Evolutionary conservation across 2,797 vertebrate species (phyloP).

Genomic region (Sitta carolinensis): DNA sequence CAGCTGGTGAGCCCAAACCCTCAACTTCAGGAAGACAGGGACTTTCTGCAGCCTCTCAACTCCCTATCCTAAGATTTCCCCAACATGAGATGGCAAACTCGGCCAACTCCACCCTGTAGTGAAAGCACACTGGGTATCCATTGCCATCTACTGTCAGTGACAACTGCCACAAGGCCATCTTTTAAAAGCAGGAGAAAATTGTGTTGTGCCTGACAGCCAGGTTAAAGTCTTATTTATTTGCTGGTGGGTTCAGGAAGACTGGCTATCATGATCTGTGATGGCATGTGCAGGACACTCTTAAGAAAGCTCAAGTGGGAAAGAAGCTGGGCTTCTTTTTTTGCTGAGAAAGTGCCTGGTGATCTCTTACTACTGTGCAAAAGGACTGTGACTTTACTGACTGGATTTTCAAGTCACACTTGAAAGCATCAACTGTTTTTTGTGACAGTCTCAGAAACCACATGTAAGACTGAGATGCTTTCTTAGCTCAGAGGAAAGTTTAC

Average conservation of each 20-base stretch:
- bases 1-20: neutral
- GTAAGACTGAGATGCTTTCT: neutral
- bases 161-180: neutral
- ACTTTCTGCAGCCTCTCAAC: neutral
- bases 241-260: neutral
- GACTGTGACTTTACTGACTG: neutral
- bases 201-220: neutral
- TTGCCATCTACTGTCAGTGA: neutral
- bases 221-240: neutral
- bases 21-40: neutral
- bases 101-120: neutral
- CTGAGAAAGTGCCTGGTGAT: neutral
- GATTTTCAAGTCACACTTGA: neutral
- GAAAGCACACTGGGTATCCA: neutral
- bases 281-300: neutral
- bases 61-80: fast-evolving
- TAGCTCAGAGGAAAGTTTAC: neutral
- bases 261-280: fast-evolving
- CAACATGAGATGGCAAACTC: neutral
- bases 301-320: neutral
- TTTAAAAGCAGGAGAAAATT: neutral
- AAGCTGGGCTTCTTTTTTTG: neutral
- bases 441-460: neutral
- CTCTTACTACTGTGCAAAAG: neutral
- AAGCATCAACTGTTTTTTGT: neutral